Percentiles rank a stretch among this genome's conserved stretches.
phyloP scores from a whole-genome alignment of 2,113 vertebrate species.

The Terrapene triunguis region DNA sequence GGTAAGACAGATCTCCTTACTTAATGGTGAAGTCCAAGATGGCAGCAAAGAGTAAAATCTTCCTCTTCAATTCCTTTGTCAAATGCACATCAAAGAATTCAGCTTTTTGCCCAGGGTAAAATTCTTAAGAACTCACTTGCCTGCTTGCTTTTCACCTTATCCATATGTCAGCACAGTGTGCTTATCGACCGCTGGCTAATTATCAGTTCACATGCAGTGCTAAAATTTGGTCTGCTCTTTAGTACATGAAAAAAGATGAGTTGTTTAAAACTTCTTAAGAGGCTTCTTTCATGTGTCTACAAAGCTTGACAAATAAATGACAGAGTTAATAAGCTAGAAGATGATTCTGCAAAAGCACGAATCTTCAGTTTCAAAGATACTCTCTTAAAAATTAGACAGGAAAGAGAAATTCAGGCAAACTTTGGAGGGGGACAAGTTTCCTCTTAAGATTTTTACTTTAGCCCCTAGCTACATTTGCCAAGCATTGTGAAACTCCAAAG shows the following conservation, averaged over 20 bases:
- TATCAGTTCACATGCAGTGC: not conserved
- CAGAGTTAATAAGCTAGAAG: not conserved
- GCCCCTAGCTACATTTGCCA: not conserved
- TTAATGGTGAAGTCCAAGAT: not conserved
- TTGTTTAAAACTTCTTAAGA: not conserved
- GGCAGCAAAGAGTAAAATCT: not conserved
- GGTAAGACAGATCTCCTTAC: not conserved
- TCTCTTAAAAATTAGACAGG: not conserved
- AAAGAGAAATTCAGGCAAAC: not conserved
- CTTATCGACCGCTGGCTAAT: not conserved
- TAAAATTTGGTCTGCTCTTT: not conserved
- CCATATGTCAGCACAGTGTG: not conserved
- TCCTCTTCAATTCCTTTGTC: not conserved
- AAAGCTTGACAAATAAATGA: not conserved
- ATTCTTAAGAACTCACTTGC: slow-evolving; percentile 1
- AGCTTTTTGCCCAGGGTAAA: not conserved
- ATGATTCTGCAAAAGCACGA: not conserved
- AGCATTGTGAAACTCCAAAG: not conserved
- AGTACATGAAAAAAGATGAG: not conserved
- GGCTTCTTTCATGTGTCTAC: not conserved
- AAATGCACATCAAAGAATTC: not conserved
- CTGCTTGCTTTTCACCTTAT: not conserved
- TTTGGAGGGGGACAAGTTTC: not conserved
- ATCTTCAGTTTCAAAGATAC: not conserved
- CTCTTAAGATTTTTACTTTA: not conserved